Base-by-base conservation (phyloP, 2,113 vertebrate species). In the Neolamprologus toae region DNA sequence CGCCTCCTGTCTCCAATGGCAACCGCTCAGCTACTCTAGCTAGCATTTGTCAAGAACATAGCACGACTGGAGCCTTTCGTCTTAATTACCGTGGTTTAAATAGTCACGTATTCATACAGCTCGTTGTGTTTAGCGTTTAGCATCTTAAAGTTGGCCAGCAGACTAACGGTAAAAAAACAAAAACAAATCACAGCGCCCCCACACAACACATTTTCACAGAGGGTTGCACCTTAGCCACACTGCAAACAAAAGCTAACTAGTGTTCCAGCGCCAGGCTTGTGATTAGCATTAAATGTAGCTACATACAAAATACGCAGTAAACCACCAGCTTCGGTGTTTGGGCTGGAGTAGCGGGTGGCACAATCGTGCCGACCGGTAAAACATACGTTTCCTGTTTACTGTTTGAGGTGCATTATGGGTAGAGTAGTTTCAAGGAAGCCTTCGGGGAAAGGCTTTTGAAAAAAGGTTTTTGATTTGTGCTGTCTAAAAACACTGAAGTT, bases 1-100 rank as follows among this genome's bases (percentile, higher is more conserved):
- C 94, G 92, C 95, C 93, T 81, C 61, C 19, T 7, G 96, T 96
- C 82, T 91, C 91, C 92, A 95, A 51, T 87, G 90, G 91, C 81
- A 91, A 96, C 95, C 85, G 9, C 63, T 16, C 6, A 3, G 45
- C 5, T 57, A 8, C 10, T 26, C 16, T 45, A 14, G 26, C 7
- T 6, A 80, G 51, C 21, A 28, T 54, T 45, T 14, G 5, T 28
- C 14, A n/a, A 23, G 3, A 12, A 59, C 51, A 37, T 8, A 23
- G 12, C 7, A 23, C 6, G 2, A 23, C 5, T 2, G 3, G 9
- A 37, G 6, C 5, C 9, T 5, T 31, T 23, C 12, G 14, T 11
- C 19, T 59, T 26, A 6, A 6, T 13, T 9, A 31, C 21, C 2
- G 9, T 35, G 8, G 4, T 4, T 16, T 12, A 26, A 3, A 3